A percentile compares a stretch with the other conserved stretches of the same genome.
These are phyloP conservation scores for Lycia hirtaria DNA, from an alignment of 2,888 invertebrate species.

Conservation along the genomic window DNA sequence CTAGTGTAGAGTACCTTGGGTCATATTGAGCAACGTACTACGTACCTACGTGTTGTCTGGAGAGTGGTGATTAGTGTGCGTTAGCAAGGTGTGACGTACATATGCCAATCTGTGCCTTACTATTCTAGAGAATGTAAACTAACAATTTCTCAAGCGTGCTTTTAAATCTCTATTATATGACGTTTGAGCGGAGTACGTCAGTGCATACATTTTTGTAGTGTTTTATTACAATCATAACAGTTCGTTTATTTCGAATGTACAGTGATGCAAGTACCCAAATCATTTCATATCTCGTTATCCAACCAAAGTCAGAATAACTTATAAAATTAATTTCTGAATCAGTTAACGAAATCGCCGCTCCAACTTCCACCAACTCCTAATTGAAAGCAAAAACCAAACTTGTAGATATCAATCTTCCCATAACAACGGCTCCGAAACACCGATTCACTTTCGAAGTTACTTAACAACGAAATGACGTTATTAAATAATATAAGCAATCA, in stretches of 20 bases:
- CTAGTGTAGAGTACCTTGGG: conserved; percentile 7
- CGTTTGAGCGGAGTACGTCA: conserved; percentile 1
- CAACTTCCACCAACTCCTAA: conserved; percentile 12
- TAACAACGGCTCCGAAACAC: conserved; percentile 12
- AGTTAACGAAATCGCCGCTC: conserved; percentile 6
- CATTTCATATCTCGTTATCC: conserved; percentile 8
- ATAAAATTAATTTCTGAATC: conserved; percentile 15
- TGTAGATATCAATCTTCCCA: conserved; percentile 13
- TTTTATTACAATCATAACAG: neutral
- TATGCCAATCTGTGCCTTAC: conserved; percentile 21
- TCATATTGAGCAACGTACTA: conserved; percentile 27
- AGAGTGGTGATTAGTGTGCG: conserved; percentile 32
- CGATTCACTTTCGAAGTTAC: conserved; percentile 39
- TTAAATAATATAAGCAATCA: conserved; percentile 42
- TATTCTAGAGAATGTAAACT: conserved; percentile 7
- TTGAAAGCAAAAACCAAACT: conserved; percentile 14
- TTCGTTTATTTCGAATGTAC: neutral
- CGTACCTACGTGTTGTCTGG: conserved; percentile 21
- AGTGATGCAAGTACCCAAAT: neutral
- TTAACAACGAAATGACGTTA: conserved; percentile 33
- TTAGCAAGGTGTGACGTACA: conserved; percentile 28
- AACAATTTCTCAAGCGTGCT: neutral
- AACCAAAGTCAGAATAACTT: conserved; percentile 3
- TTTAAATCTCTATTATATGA: neutral
- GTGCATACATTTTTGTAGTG: neutral